Evolutionary conservation across 2,113 vertebrate species (phyloP).

Genomic region (Trogon melanurus): DNA sequence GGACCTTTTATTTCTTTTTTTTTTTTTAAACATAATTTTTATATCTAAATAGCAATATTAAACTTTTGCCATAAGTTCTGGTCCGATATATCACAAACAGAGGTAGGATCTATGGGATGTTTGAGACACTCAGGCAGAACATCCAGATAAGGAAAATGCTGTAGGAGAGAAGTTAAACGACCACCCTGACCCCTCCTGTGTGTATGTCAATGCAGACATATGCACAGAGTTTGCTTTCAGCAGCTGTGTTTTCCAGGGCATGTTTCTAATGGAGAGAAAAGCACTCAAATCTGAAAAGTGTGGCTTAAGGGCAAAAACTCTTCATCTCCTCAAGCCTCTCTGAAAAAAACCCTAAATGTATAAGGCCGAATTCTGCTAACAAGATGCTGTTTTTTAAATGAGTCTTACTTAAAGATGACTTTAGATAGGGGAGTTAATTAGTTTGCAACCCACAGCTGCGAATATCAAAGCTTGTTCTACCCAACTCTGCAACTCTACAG

Average conservation of each 20-base stretch:
- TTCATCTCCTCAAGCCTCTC: not conserved
- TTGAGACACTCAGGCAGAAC: not conserved
- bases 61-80: not conserved
- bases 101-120: not conserved
- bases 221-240: not conserved
- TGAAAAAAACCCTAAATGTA: not conserved
- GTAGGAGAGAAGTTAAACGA: not conserved
- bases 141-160: not conserved
- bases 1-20: rapidly evolving
- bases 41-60: not conserved
- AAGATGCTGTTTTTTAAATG: not conserved
- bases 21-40: not conserved
- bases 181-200: not conserved
- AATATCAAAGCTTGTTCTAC: constrained; percentile 30
- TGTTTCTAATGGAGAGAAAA: not conserved
- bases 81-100: not conserved
- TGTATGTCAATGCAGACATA: not conserved
- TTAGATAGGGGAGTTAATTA: constrained; percentile 26
- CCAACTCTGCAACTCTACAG: not conserved
- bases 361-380: not conserved
- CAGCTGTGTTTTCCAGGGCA: not conserved
- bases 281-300: not conserved
- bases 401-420: not conserved
- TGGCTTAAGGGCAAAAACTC: not conserved
- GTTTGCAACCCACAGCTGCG: not conserved